A percentile compares a stretch with the other conserved stretches of the same genome.
Evolutionary conservation across 2,113 vertebrate species (phyloP).

Genomic region (Guaruba guarouba): DNA sequence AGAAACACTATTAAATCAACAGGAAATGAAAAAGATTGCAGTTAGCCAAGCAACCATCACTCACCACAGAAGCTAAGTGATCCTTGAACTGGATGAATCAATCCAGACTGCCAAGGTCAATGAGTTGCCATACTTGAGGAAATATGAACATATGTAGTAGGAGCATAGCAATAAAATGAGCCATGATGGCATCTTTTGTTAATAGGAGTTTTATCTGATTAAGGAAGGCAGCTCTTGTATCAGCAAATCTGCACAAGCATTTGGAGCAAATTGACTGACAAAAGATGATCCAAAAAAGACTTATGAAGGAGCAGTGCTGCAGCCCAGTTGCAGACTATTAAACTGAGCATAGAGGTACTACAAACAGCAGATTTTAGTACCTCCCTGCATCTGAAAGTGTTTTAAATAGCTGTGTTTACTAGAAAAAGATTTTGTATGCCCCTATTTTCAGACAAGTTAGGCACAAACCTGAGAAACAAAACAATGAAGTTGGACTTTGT

Average conservation of each 20-base stretch:
- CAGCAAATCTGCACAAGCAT: conserved; percentile 11
- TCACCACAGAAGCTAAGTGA: conserved; percentile 42
- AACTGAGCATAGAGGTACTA: not conserved
- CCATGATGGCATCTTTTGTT: not conserved
- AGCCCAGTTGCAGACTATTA: not conserved
- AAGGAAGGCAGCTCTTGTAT: conserved; percentile 10
- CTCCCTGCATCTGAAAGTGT: not conserved
- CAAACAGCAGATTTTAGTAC: not conserved
- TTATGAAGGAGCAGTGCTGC: not conserved
- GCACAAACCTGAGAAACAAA: conserved; percentile 5
- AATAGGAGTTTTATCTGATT: conserved; percentile 32
- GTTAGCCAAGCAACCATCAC: conserved; percentile 40
- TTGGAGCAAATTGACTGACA: conserved; percentile 17
- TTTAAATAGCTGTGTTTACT: not conserved
- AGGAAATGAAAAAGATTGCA: conserved; percentile 46
- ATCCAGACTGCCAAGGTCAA: conserved; percentile 60
- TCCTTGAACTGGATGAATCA: conserved; percentile 60
- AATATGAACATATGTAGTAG: conserved; percentile 31
- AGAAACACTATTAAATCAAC: conserved; percentile 63
- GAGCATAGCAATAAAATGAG: conserved; percentile 29
- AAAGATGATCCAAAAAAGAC: not conserved
- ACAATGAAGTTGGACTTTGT: not conserved
- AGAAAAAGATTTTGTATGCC: not conserved
- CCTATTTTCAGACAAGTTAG: not conserved
- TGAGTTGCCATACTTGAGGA: conserved; percentile 29